phyloP scores from a whole-genome alignment of 2,888 invertebrate species.

The Callosobruchus maculatus region DNA sequence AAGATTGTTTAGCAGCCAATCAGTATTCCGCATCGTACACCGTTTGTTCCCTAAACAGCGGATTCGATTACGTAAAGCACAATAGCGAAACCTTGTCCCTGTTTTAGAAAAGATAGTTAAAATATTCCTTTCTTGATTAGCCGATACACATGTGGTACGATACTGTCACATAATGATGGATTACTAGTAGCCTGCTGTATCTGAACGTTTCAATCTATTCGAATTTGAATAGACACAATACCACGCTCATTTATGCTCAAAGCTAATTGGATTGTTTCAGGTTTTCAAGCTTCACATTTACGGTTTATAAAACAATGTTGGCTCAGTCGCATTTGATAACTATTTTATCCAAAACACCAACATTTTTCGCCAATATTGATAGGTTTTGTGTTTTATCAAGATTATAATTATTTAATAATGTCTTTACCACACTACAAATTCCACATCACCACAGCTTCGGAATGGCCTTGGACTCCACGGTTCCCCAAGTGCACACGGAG shows the following conservation, averaged over 20 bases:
- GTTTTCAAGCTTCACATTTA: neutral
- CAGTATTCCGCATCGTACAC: neutral
- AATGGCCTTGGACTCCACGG: too few relatives aligned
- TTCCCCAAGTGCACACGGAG: too few relatives aligned
- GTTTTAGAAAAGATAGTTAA: neutral
- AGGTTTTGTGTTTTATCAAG: too few relatives aligned
- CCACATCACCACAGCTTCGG: too few relatives aligned
- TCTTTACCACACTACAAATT: too few relatives aligned
- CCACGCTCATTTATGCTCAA: neutral
- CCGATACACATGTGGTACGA: neutral
- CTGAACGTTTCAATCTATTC: neutral
- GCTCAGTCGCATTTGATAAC: too few relatives aligned
- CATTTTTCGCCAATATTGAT: too few relatives aligned
- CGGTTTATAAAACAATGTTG: neutral
- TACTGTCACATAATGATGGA: neutral
- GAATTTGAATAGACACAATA: neutral
- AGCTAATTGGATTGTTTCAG: neutral
- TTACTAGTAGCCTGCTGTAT: neutral
- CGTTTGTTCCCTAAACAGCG: neutral
- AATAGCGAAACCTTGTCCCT: neutral
- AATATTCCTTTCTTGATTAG: neutral
- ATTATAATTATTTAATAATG: too few relatives aligned
- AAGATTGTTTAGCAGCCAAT: too few relatives aligned
- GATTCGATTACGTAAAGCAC: neutral
- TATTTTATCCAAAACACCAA: too few relatives aligned